These are phyloP conservation scores for Chaunax sp. DNA, from an alignment of 2,797 vertebrate species.

Conservation along the genomic window DNA sequence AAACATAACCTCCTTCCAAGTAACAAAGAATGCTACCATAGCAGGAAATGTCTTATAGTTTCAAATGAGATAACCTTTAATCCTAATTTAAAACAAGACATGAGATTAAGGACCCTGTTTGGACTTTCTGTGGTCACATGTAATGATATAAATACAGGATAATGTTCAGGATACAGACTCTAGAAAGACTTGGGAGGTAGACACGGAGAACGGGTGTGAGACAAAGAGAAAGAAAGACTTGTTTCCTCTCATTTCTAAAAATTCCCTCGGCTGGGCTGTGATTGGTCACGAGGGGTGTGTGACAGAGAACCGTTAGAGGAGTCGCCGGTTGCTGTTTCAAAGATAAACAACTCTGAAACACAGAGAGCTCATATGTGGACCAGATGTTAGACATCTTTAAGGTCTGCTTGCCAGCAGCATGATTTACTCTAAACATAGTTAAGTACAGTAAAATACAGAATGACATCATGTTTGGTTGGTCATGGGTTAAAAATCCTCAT, in stretches of 20 bases:
- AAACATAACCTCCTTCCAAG: too few relatives aligned
- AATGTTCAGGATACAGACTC: constrained; percentile 12
- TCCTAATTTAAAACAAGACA: constrained; percentile 4
- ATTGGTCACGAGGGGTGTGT: constrained; percentile 70
- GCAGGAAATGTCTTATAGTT: constrained; percentile 5
- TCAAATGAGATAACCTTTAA: not conserved
- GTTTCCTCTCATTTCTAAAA: constrained; percentile 72
- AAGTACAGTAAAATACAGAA: constrained; percentile 17
- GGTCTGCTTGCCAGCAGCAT: constrained; percentile 16
- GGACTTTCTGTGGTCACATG: constrained; percentile 3
- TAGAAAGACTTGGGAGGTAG: constrained; percentile 14
- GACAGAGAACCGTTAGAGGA: constrained; percentile 56
- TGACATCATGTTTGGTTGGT: constrained; percentile 36
- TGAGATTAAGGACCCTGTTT: not conserved
- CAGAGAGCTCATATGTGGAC: constrained; percentile 51
- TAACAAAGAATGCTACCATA: not conserved
- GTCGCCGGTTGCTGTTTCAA: constrained; percentile 72
- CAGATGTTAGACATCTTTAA: constrained; percentile 62
- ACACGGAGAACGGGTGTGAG: constrained; percentile 20
- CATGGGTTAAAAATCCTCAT: constrained; percentile 48
- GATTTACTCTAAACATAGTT: constrained; percentile 34
- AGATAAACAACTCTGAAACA: constrained; percentile 75
- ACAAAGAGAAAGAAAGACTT: constrained; percentile 48
- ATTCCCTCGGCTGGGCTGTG: constrained; percentile 51
- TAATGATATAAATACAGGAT: constrained; percentile 8